A percentile compares a stretch with the other conserved stretches of the same genome.
Evolutionary conservation across 2,113 vertebrate species (phyloP).

Genomic region (Tretioscincus oriximinensis): DNA sequence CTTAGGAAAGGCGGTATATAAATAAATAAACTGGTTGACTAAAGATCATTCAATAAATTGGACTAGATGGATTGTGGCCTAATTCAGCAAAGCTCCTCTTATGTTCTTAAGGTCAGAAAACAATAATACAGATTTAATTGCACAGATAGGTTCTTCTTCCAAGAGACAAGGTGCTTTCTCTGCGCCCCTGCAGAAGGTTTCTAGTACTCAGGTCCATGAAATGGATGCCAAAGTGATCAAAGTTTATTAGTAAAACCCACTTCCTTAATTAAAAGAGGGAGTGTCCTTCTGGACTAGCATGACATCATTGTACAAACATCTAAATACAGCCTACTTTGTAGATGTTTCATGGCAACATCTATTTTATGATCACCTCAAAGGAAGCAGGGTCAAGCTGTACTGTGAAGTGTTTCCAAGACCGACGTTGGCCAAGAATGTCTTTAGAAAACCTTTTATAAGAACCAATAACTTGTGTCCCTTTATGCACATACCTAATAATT

Average conservation of each 20-base stretch:
- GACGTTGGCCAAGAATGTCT: background rate
- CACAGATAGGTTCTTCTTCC: too few species aligned
- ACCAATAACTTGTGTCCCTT: too few species aligned
- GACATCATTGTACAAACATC: background rate
- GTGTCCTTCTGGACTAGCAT: background rate
- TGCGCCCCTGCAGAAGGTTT: background rate
- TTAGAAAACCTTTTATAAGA: background rate
- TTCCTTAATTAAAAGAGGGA: background rate
- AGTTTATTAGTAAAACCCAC: background rate
- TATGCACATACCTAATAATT: too few species aligned
- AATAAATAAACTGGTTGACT: too few species aligned
- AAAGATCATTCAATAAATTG: background rate
- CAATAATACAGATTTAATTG: background rate
- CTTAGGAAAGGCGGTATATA: too few species aligned
- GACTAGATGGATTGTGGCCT: background rate
- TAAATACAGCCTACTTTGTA: too few species aligned
- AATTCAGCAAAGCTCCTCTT: too few species aligned
- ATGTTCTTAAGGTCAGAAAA: too few species aligned
- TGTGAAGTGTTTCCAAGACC: background rate
- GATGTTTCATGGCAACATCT: background rate
- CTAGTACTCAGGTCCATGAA: background rate
- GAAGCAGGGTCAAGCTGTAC: background rate
- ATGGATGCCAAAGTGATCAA: background rate
- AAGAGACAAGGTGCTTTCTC: background rate
- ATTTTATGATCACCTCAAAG: background rate